Base-by-base conservation (phyloP, 64 coral and sea anemone genomes). In the Exaiptasia diaphana region DNA sequence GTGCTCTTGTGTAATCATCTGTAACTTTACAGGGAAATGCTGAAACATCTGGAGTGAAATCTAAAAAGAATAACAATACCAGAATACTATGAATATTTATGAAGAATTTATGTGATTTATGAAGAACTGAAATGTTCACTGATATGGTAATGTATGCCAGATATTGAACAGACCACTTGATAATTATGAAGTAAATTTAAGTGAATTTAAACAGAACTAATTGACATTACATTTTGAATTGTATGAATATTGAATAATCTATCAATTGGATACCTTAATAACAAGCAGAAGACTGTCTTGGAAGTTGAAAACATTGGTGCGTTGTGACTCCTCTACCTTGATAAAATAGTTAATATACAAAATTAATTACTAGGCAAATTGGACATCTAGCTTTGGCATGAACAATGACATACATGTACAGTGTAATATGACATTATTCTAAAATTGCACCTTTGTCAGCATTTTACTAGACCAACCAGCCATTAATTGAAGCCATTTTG, bases 181-280 rank as follows among this genome's bases (percentile, higher is more conserved):
- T n/a, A n/a, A n/a, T n/a, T n/a, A n/a, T n/a, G n/a, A n/a, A n/a
- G n/a, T n/a, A n/a, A n/a, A n/a, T n/a, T n/a, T n/a, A n/a, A n/a
- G n/a, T n/a, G n/a, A n/a, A n/a, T n/a, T n/a, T n/a, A n/a, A n/a
- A n/a, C n/a, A n/a, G n/a, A n/a, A n/a, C n/a, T n/a, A n/a, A n/a
- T n/a, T n/a, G n/a, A n/a, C n/a, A n/a, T n/a, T n/a, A n/a, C n/a
- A n/a, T n/a, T n/a, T n/a, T n/a, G n/a, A n/a, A n/a, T n/a, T n/a
- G n/a, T n/a, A n/a, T n/a, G n/a, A n/a, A n/a, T n/a, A n/a, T n/a
- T n/a, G n/a, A n/a, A n/a, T n/a, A n/a, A n/a, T n/a, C n/a, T n/a
- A n/a, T n/a, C n/a, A n/a, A n/a, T n/a, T n/a, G n/a, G n/a, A n/a
- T 62, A 62, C 58, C 58, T 62, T 62, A 27, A 62, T 62, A 62